Percentiles rank a stretch among this genome's conserved stretches.
These are phyloP conservation scores for Eupithecia tripunctaria DNA, from an alignment of 2,888 invertebrate genomes.

Conservation along the genomic window DNA sequence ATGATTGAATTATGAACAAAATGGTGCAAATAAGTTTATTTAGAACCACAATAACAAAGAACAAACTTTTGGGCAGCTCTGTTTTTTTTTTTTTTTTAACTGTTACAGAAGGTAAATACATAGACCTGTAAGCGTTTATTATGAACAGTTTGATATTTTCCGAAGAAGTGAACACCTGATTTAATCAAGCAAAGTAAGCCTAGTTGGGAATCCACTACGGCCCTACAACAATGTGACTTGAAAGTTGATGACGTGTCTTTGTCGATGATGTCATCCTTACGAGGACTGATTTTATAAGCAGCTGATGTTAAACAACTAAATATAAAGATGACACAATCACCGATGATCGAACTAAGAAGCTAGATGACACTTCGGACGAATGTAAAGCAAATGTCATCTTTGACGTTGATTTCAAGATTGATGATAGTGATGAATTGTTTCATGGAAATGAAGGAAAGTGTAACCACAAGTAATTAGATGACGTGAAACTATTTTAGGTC, in stretches of 20 bases:
- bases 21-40: no score
- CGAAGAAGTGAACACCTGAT: neutral
- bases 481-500: neutral
- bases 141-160: neutral
- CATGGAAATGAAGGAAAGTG: constrained; percentile 1
- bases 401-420: constrained; percentile 17
- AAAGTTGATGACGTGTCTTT: constrained; percentile 53
- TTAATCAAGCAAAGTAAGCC: constrained; percentile 5
- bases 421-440: constrained; percentile 17
- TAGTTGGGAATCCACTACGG: neutral
- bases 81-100: no score
- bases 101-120: no score
- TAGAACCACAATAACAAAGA: no score
- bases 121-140: neutral
- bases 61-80: no score
- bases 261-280: constrained; percentile 52
- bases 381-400: constrained; percentile 15
- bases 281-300: constrained; percentile 37
- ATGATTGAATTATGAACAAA: neutral
- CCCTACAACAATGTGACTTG: constrained; percentile 44
- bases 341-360: constrained; percentile 14
- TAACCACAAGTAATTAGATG: constrained; percentile 3
- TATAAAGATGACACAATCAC: constrained; percentile 38
- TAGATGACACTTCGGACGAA: constrained; percentile 18
- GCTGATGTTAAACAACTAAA: constrained; percentile 19